Base-by-base conservation (phyloP, 2,888 invertebrate species). In the Chironomus tentans region DNA sequence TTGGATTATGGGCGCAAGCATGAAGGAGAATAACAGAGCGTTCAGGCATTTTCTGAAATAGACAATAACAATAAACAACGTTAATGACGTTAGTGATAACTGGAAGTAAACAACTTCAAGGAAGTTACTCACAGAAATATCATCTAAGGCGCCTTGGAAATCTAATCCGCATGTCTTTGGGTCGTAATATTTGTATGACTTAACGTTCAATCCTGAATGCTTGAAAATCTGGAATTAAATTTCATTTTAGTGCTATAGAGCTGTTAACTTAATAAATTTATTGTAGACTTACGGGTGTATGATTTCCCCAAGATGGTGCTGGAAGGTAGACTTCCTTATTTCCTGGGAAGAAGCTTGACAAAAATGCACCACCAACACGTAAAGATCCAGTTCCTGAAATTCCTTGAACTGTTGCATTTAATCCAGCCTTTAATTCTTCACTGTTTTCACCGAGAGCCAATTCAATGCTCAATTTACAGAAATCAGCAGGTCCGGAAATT, bases 1-100 rank as follows among this genome's bases (percentile, higher is more conserved):
- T 99, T 13, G 98, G 98, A 86, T 99, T 98, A 85, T 98, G 98
- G 6, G 98, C 98, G 85, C 98, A 98, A 0, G 98, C 98, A 83
- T 98, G 98, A 56, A 99, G 85, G 77, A 99, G 85, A 79, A 99
- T 91, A 10, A 97, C 89, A 0, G 97, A 92, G 72, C 90, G 91
- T 81, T 93, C 92, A 0, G 98, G 98, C 68, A 97, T 95, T 88
- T 94, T 94, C 94, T 96, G 38, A 38, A 15, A 21, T n/a, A 21
- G 65, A 73, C 22, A 68, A 69, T 15, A 47, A 69, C 15, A 22
- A 48, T 15, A 22, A 38, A n/a, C 10, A 68, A 21, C n/a, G n/a
- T 13, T 12, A 28, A 15, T 28, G 28, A 68, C 24, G 68, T 62
- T 28, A 61, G 38, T 62, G 50, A 47, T n/a, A 68, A 70, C 22